Conservation (phyloP, 2,888 invertebrate genomes). For the Agonopterix arenella region DNA sequence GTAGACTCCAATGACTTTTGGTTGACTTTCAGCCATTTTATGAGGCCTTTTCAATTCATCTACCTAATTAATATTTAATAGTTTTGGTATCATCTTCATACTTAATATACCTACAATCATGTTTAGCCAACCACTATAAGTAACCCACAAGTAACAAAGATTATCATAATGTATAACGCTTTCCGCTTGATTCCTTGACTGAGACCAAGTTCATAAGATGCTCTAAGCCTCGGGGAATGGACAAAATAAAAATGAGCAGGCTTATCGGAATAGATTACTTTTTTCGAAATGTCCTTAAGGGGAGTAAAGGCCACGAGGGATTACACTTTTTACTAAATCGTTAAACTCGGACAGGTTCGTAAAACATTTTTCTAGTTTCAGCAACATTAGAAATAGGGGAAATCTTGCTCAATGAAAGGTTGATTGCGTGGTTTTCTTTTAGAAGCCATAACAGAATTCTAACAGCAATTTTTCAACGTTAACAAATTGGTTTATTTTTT, state of each 20-base stretch:
- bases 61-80: too few relatives aligned
- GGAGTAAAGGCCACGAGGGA: slow-evolving; percentile 34
- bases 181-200: slow-evolving; percentile 10
- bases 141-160: too few relatives aligned
- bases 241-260: slow-evolving; percentile 74
- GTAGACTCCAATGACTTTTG: too few relatives aligned
- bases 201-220: slow-evolving; percentile 38
- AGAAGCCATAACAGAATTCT: not conserved
- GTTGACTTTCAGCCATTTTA: too few relatives aligned
- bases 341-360: slow-evolving; percentile 35
- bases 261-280: slow-evolving; percentile 74
- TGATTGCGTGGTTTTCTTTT: slow-evolving; percentile 1
- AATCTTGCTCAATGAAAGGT: slow-evolving; percentile 5
- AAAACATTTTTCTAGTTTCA: slow-evolving; percentile 23
- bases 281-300: slow-evolving; percentile 61
- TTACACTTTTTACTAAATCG: slow-evolving; percentile 43
- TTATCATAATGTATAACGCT: not conserved
- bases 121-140: too few relatives aligned
- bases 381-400: slow-evolving; percentile 12
- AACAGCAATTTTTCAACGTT: not conserved
- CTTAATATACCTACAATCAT: too few relatives aligned
- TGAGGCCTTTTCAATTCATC: too few relatives aligned
- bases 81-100: too few relatives aligned
- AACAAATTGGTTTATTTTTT: slow-evolving; percentile 19
- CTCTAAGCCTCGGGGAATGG: slow-evolving; percentile 66